These are phyloP conservation scores for Micromys minutus DNA, from an alignment of 2,113 vertebrate species.

Conservation along the genomic window DNA sequence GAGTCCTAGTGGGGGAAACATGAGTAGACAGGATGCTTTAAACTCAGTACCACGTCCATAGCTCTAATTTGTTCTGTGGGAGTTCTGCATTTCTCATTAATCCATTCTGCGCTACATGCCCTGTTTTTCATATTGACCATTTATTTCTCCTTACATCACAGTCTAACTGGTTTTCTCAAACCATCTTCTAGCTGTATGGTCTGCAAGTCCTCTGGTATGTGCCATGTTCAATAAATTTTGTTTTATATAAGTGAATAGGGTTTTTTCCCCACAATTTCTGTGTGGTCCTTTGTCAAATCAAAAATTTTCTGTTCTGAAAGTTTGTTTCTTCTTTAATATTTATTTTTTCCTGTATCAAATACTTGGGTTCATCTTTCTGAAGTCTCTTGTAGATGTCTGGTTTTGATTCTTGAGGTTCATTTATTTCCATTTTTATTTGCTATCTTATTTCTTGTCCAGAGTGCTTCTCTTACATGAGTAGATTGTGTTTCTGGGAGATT, in stretches of 20 bases:
- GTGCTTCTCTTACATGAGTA: not conserved
- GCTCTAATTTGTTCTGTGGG: not conserved
- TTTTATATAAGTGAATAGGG: not conserved
- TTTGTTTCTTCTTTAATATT: not conserved
- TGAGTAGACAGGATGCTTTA: not conserved
- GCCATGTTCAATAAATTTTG: not conserved
- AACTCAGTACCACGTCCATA: not conserved
- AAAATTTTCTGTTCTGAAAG: not conserved
- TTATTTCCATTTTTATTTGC: not conserved
- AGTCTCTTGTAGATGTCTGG: not conserved
- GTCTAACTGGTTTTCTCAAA: not conserved
- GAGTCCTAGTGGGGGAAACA: too few relatives aligned
- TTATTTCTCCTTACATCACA: not conserved
- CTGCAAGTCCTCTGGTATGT: not conserved
- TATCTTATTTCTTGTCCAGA: not conserved
- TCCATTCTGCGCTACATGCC: not conserved
- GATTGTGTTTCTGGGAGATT: not conserved
- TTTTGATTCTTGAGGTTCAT: not conserved
- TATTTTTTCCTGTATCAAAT: constrained; percentile 1
- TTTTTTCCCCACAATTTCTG: not conserved
- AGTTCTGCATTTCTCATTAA: not conserved
- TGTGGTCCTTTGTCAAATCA: not conserved
- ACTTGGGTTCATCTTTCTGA: not conserved
- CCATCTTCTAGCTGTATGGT: not conserved
- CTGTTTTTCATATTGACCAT: not conserved